These are phyloP conservation scores for Clarias magur DNA, from an alignment of 2,113 vertebrate genomes.

Conservation along the genomic window DNA sequence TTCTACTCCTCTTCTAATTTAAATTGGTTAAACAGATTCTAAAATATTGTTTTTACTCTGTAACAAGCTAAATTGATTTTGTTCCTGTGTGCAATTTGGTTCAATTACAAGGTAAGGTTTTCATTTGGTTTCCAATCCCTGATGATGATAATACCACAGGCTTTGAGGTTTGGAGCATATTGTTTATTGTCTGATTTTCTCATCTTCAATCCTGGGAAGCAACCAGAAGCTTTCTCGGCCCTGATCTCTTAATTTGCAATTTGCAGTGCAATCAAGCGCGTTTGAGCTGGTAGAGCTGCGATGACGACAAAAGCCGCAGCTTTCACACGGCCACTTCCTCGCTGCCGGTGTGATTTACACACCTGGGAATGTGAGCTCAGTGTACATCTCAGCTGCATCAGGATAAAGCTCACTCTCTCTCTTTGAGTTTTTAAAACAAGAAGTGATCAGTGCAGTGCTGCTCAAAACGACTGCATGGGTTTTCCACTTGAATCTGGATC, in stretches of 20 bases:
- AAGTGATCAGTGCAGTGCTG: neutral
- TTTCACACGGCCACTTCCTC: neutral
- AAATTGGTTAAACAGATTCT: neutral
- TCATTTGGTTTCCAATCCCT: neutral
- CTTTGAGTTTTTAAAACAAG: neutral
- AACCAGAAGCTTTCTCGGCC: neutral
- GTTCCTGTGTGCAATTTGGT: neutral
- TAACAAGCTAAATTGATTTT: neutral
- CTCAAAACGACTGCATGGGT: neutral
- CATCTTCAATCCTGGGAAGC: neutral
- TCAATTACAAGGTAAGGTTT: neutral
- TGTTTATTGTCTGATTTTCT: neutral
- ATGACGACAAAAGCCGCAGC: neutral
- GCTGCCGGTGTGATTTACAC: neutral
- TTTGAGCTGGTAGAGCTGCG: neutral
- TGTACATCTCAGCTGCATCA: neutral
- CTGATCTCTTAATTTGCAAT: conserved; percentile 13
- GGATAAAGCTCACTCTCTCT: neutral
- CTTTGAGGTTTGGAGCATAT: neutral
- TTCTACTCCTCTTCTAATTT: neutral
- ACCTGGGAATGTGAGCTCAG: neutral
- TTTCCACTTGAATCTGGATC: neutral
- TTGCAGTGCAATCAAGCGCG: neutral
- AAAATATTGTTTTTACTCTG: neutral
- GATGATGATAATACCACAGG: neutral